These are phyloP conservation scores for Zygothrica quintamaculata DNA, from an alignment of 2,888 invertebrate genomes.

Conservation along the genomic window DNA sequence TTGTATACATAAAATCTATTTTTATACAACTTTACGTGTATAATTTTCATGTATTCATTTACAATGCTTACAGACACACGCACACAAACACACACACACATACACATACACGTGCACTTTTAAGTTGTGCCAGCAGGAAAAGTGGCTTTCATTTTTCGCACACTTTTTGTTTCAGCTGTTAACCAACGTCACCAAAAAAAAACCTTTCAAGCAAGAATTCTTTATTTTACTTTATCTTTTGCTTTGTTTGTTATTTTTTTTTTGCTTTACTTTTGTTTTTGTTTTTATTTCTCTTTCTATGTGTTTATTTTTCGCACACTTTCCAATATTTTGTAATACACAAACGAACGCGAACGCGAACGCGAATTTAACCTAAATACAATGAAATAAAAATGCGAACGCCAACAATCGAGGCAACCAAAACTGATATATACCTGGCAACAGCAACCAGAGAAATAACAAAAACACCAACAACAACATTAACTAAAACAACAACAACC, in stretches of 20 bases:
- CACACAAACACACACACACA: constrained; percentile 8
- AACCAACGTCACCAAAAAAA: constrained; percentile 54
- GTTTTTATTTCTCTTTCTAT: constrained; percentile 53
- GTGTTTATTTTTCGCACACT: constrained; percentile 75
- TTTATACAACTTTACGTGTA: constrained; percentile 32
- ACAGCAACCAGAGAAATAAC: constrained; percentile 29
- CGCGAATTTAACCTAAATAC: constrained; percentile 79
- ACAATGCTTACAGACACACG: constrained; percentile 8
- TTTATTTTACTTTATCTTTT: constrained; percentile 14
- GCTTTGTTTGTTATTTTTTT: constrained; percentile 4
- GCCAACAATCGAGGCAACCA: constrained; percentile 43
- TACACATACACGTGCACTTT: not conserved
- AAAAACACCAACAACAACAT: constrained; percentile 17
- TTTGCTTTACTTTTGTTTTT: constrained; percentile 13
- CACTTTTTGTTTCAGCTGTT: constrained; percentile 59
- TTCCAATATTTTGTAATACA: constrained; percentile 77
- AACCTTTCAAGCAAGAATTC: constrained; percentile 38
- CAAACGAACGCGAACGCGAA: constrained; percentile 55
- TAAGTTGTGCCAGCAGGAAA: constrained; percentile 25
- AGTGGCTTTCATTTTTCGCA: constrained; percentile 70
- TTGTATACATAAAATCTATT: constrained; percentile 35
- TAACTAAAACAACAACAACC: constrained; percentile 5
- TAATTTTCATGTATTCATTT: constrained; percentile 22
- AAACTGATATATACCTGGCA: constrained; percentile 51
- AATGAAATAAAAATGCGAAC: constrained; percentile 56